Evolutionary conservation across 2,113 vertebrate species (phyloP).

Genomic region (Ascaphus truei): DNA sequence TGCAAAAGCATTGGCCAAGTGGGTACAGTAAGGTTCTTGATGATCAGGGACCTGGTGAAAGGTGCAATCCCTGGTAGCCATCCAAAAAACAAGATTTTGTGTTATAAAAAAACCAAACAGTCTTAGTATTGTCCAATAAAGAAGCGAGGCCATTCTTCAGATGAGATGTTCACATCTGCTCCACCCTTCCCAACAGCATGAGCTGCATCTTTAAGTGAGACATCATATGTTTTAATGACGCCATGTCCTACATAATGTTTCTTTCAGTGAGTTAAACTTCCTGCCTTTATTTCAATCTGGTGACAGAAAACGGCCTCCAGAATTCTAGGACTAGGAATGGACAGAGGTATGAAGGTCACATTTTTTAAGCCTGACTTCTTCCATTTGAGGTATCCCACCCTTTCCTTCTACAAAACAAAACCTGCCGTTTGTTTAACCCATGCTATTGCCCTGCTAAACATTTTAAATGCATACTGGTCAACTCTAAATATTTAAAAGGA

Average conservation of each 20-base stretch:
- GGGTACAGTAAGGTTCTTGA: too few species aligned
- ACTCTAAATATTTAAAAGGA: too few species aligned
- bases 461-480: constrained; percentile 4
- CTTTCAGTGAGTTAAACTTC: constrained; percentile 12
- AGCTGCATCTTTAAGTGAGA: neutral
- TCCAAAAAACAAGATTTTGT: too few species aligned
- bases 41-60: too few species aligned
- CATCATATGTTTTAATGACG: neutral
- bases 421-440: constrained; percentile 6
- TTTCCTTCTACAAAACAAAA: constrained; percentile 31
- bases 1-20: too few species aligned
- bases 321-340: constrained; percentile 4
- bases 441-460: neutral
- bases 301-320: constrained; percentile 14
- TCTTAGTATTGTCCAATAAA: too few species aligned
- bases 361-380: constrained; percentile 24
- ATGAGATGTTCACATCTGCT: neutral
- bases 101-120: too few species aligned
- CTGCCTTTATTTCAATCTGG: constrained; percentile 24
- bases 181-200: constrained; percentile 4
- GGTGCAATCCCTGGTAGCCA: too few species aligned
- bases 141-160: neutral
- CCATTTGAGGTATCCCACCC: constrained; percentile 21
- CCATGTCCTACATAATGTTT: constrained; percentile 14
- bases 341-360: constrained; percentile 18